Conservation (phyloP, 2,113 vertebrate species). For the Sus scrofa region DNA sequence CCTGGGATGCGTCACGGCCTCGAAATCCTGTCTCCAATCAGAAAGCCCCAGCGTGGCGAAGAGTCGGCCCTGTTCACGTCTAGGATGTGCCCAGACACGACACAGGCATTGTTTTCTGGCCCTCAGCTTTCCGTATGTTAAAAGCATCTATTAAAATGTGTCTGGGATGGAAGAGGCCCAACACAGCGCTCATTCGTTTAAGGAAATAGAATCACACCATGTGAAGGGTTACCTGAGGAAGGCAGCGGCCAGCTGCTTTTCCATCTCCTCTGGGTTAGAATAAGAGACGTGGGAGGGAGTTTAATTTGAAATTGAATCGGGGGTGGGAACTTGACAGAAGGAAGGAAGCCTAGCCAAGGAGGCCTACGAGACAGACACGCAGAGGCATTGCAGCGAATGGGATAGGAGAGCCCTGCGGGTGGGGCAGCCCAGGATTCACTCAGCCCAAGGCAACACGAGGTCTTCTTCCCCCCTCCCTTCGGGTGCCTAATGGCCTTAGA, state of each 20-base stretch:
- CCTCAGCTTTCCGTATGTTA: constrained; percentile 73
- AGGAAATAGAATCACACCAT: constrained; percentile 83
- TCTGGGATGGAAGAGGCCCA: constrained; percentile 80
- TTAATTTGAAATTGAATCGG: constrained; percentile 71
- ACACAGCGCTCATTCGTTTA: constrained; percentile 81
- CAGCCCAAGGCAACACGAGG: neutral
- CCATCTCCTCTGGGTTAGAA: constrained; percentile 74
- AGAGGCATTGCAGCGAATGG: too few relatives aligned
- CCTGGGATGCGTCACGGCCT: neutral
- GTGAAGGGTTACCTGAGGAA: constrained; percentile 82
- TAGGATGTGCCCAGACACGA: constrained; percentile 76
- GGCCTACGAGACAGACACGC: neutral
- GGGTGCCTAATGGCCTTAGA: neutral
- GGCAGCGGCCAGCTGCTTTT: constrained; percentile 83
- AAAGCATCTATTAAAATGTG: constrained; percentile 83
- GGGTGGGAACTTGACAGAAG: constrained; percentile 72
- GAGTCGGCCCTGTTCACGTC: constrained; percentile 59
- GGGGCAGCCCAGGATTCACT: too few relatives aligned
- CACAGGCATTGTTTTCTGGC: constrained; percentile 75
- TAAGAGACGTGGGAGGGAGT: constrained; percentile 73
- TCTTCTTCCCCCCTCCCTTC: neutral
- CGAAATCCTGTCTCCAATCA: constrained; percentile 22
- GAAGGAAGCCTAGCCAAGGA: constrained; percentile 50
- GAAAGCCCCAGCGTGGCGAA: constrained; percentile 67
- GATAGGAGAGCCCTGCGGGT: neutral